phyloP scores from a whole-genome alignment of 2,797 vertebrate genomes.

The Calcarius lapponicus region DNA sequence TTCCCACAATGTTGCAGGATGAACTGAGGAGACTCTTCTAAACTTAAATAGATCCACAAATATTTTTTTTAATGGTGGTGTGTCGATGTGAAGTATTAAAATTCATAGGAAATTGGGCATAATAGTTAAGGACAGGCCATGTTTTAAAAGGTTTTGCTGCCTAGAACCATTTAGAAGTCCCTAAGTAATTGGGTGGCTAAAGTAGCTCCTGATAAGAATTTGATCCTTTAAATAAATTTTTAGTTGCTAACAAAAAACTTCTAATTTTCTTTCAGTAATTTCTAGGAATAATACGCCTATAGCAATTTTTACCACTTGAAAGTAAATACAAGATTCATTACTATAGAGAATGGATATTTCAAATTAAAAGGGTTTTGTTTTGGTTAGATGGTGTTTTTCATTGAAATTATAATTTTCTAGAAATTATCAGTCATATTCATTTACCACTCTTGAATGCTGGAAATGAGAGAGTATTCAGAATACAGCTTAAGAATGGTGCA shows the following conservation, averaged over 20 bases:
- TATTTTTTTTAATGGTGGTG: background rate
- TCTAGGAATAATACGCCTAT: background rate
- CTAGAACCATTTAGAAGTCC: background rate
- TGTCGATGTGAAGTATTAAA: background rate
- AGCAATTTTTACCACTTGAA: background rate
- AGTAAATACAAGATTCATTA: background rate
- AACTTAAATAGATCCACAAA: background rate
- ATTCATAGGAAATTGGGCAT: background rate
- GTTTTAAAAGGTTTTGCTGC: background rate
- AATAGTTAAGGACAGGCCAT: background rate
- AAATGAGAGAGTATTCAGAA: background rate
- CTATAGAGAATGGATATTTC: background rate
- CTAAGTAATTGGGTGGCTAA: rapidly evolving
- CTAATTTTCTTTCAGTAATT: background rate
- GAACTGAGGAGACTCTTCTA: background rate
- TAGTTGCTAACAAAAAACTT: background rate
- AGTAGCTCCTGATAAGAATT: background rate
- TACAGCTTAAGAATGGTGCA: background rate
- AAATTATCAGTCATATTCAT: background rate
- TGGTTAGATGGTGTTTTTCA: background rate
- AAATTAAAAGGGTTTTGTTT: background rate
- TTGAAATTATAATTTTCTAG: background rate
- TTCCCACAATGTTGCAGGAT: background rate
- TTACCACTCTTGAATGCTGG: background rate
- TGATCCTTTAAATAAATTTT: background rate